Base-by-base conservation (phyloP, 2,888 invertebrate genomes). In the Plebejus argus region DNA sequence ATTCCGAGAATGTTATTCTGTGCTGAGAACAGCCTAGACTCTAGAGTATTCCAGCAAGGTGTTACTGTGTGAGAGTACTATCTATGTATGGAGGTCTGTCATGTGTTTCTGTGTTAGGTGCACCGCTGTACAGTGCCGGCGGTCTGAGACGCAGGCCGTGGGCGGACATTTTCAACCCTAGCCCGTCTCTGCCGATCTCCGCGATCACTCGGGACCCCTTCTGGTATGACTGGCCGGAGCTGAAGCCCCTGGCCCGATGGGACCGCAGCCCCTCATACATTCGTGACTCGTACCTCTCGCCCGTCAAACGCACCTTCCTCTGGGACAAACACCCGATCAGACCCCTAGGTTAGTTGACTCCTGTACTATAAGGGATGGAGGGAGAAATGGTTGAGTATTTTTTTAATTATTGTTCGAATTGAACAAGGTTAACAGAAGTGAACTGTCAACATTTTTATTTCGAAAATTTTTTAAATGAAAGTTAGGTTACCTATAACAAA, bases 321-420 rank as follows among this genome's bases (percentile, higher is more conserved):
- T 98, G 98, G 98, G 96, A 96, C 93, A 97, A 96, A 94, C 98
- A 98, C 94, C 98, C 98, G 90, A 95, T 97, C 92, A 96, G 98
- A 95, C 97, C 97, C 89, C 96, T 97, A 95, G 97, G 98, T 98
- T 96, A 96, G 97, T 96, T 88, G 84, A 84, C 83, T 85, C 90
- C 91, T 91, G 90, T 91, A 53, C 53, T 72, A 33, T 66, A 18
- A 66, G 61, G 58, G 58, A 20, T 23, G 23, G 33, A 28, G 28
- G 66, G 66, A 28, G 15, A 66, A 33, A 33, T 33, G 18, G 66
- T 33, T 66, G 10, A 76, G 66, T 66, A 76, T 39, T 53, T 53
- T 49, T 53, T 53, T 0, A 49, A 49, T 39, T 39, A 18, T 53
- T 53, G 18, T 18, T 53, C 4, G 18, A 53, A 5, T 18, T 5